Base-by-base conservation (phyloP, 2,113 vertebrate genomes). In the Sterrhoptilus dennistouni region DNA sequence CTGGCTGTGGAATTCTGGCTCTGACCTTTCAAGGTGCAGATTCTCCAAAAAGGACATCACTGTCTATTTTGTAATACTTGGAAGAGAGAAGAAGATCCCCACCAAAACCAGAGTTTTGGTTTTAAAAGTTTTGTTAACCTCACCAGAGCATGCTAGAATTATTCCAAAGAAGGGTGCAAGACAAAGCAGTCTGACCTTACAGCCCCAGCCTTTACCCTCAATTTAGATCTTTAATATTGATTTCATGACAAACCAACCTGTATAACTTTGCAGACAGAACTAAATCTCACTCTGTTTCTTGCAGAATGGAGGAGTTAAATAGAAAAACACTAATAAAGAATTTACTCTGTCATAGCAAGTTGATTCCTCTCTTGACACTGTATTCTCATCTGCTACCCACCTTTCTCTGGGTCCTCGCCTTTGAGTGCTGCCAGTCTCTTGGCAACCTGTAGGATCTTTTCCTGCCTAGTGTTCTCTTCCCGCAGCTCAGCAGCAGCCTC, bases 341-440 rank as follows among this genome's bases (percentile, higher is more conserved):
- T 64, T 28, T 33, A 82, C 9, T 81, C 33, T 83, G 19, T 78
- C 36, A 79, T 8, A 88, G 50, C 28, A 81, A 60, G 11, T n/a
- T 11, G 3, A 24, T 60, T 60, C 7, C 14, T 65, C 27, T 78
- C 78, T 70, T 59, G 71, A 56, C 28, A 81, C 44, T 80, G 45
- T 27, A 54, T 61, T 80, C 24, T 53, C 6, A 4, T 24, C 68
- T 42, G 56, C 38, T 44, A 89, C 93, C 38, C 91, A 99, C 99
- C 99, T 98, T 97, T 98, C 56, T 98, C 97, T 5, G 99, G 99
- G 96, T 99, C 98, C 86, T 98, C 98, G 50, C 99, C 99, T 96
- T 96, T 99, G 57, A 99, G 97, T 7, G 89, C 91, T 5, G 99
- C 99, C 95, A 99, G 95, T 81, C 98, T 98, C 96, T 98, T 99